These are phyloP conservation scores for Drosophila sp. DNA, from an alignment of 1,140 invertebrate species.

Conservation along the genomic window DNA sequence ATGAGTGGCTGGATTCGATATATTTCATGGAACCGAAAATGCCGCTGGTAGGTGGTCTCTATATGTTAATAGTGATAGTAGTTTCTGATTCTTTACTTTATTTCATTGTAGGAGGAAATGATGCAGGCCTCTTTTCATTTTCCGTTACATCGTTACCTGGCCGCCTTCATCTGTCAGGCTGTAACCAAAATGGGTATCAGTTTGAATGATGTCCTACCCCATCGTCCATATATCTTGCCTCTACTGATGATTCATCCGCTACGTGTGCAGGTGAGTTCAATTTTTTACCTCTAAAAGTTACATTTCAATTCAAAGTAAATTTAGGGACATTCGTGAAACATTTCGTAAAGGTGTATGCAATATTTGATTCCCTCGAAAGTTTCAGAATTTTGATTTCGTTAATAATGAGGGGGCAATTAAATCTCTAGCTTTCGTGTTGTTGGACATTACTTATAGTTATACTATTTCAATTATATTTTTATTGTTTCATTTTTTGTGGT, in stretches of 20 bases:
- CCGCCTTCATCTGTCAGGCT: conserved; percentile 95
- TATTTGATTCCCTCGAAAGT: too few relatives aligned
- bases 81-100: conserved; percentile 10
- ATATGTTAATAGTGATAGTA: not conserved
- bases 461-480: conserved; percentile 12
- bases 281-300: too few relatives aligned
- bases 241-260: conserved; percentile 95
- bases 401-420: not conserved
- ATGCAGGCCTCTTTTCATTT: conserved; percentile 97
- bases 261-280: conserved; percentile 91
- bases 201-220: conserved; percentile 91
- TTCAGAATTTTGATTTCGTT: too few relatives aligned
- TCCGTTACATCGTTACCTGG: conserved; percentile 96
- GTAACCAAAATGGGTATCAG: conserved; percentile 91
- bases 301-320: too few relatives aligned
- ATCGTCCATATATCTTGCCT: conserved; percentile 89
- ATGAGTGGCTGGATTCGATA: conserved; percentile 94
- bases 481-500: conserved; percentile 27
- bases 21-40: conserved; percentile 88
- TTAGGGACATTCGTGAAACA: too few relatives aligned
- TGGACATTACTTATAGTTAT: too few relatives aligned
- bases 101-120: conserved; percentile 87
- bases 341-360: too few relatives aligned
- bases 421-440: not conserved
- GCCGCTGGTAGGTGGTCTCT: conserved; percentile 82